phyloP scores from a whole-genome alignment of 2,888 invertebrate genomes.

The Archaeoteleia sp. region DNA sequence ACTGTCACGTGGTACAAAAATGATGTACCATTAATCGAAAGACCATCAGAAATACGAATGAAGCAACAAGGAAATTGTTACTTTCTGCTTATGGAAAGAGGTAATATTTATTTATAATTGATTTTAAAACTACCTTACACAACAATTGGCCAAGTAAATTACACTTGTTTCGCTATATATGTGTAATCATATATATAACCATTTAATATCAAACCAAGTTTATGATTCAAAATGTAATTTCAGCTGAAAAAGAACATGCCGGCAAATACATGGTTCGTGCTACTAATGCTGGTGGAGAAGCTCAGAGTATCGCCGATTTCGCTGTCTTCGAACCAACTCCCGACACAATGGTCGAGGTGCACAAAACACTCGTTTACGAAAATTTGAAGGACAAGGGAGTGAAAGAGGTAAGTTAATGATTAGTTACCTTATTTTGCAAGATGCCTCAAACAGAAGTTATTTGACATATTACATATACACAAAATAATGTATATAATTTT shows the following conservation, averaged over 20 bases:
- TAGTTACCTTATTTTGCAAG: too few species aligned
- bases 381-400: slow-evolving; percentile 73
- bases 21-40: slow-evolving; percentile 79
- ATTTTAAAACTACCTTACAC: neutral
- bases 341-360: slow-evolving; percentile 81
- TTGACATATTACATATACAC: too few species aligned
- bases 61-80: slow-evolving; percentile 82
- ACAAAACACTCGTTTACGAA: slow-evolving; percentile 81
- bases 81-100: slow-evolving; percentile 83
- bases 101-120: slow-evolving; percentile 74
- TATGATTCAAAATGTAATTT: slow-evolving; percentile 25
- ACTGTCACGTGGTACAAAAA: slow-evolving; percentile 85
- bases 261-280: slow-evolving; percentile 87
- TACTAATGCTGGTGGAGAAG: slow-evolving; percentile 86
- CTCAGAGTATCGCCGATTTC: slow-evolving; percentile 87
- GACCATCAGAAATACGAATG: slow-evolving; percentile 77
- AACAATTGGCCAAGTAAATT: too few species aligned
- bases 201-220: neutral
- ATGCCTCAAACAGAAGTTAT: too few species aligned
- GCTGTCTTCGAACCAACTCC: slow-evolving; percentile 83
- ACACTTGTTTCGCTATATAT: too few species aligned
- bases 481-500: slow-evolving; percentile 1
- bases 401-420: slow-evolving; percentile 68
- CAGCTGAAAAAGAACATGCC: slow-evolving; percentile 80
- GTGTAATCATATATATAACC: too few species aligned